A percentile compares a stretch with the other conserved stretches of the same genome.
phyloP scores from a whole-genome alignment of 2,888 invertebrate genomes.

The Polydesmus complanatus region DNA sequence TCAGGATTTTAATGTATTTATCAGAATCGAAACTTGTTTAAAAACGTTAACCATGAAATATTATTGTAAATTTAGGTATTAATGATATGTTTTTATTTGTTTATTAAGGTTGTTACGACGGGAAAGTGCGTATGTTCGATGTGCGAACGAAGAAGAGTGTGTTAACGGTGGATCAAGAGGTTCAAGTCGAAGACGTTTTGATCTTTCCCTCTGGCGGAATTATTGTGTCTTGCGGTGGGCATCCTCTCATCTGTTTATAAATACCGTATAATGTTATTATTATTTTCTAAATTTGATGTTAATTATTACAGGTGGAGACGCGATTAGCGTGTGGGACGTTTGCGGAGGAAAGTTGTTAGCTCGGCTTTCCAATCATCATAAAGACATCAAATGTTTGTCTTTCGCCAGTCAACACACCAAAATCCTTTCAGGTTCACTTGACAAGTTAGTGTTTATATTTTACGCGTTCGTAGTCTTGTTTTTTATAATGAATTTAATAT shows the following conservation, averaged over 20 bases:
- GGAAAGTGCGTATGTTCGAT: constrained; percentile 75
- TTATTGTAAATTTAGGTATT: constrained; percentile 2
- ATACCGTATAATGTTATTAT: not conserved
- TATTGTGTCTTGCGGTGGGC: constrained; percentile 66
- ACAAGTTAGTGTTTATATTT: constrained; percentile 46
- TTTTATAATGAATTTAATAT: constrained; percentile 7
- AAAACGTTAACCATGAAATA: constrained; percentile 6
- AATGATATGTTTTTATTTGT: too few relatives aligned
- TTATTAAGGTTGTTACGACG: constrained; percentile 57
- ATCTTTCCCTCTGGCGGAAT: constrained; percentile 80
- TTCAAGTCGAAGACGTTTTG: constrained; percentile 75
- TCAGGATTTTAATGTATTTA: not conserved
- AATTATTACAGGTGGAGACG: constrained; percentile 53
- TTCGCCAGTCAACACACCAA: constrained; percentile 68
- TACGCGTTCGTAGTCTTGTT: too few relatives aligned
- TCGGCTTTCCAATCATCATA: constrained; percentile 80
- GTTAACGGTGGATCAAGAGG: constrained; percentile 66
- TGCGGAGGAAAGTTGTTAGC: constrained; percentile 70
- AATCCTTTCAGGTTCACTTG: constrained; percentile 76
- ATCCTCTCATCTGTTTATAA: not conserved
- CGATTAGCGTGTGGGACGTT: constrained; percentile 86
- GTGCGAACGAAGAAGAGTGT: constrained; percentile 53
- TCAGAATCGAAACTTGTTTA: not conserved
- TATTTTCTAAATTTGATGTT: not conserved
- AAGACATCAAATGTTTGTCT: constrained; percentile 76